A percentile compares a stretch with the other conserved stretches of the same genome.
Conservation (phyloP, 2,113 vertebrate species). For the Lycocorax pyrrhopterus region DNA sequence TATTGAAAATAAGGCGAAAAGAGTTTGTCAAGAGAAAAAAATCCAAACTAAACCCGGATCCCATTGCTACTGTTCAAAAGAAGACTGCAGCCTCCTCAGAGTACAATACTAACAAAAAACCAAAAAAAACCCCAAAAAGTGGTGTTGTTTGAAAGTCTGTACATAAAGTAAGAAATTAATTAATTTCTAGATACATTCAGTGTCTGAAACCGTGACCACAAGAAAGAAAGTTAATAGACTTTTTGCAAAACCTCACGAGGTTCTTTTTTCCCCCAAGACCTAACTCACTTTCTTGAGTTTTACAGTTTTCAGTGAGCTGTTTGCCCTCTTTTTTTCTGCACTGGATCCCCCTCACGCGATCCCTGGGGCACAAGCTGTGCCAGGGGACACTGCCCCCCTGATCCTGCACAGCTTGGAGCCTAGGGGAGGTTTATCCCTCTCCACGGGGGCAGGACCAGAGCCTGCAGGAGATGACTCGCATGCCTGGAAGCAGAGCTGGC, state of each 20-base stretch:
- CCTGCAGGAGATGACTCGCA: accelerated
- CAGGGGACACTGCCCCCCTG: background rate
- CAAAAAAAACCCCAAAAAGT: background rate
- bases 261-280: accelerated
- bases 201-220: background rate
- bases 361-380: background rate
- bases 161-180: background rate
- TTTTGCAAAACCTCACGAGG: background rate
- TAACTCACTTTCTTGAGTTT: background rate
- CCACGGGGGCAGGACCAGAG: accelerated
- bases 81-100: background rate
- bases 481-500: background rate
- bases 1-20: background rate
- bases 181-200: background rate
- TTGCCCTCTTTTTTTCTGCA: background rate
- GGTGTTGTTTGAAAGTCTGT: background rate
- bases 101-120: background rate
- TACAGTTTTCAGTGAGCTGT: background rate
- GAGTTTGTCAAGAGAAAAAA: background rate
- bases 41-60: background rate
- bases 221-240: background rate
- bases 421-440: background rate
- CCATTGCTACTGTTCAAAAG: background rate
- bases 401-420: accelerated
- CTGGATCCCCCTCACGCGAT: accelerated